A percentile compares a stretch with the other conserved stretches of the same genome.
Evolutionary conservation across 2,888 invertebrate species (phyloP).

Genomic region (Cephonodes hylas): DNA sequence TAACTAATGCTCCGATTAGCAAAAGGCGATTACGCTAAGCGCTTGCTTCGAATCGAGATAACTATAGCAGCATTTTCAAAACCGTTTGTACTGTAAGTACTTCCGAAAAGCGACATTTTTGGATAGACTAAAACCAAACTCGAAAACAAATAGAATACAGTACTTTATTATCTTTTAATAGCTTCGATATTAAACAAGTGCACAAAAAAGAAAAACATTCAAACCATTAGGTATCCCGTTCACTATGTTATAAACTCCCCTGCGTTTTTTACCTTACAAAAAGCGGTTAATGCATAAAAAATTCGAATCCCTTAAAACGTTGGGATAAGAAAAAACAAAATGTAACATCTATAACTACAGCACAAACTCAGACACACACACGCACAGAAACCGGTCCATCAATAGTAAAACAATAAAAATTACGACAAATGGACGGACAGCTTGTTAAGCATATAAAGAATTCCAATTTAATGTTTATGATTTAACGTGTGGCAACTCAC

Average conservation of each 20-base stretch:
- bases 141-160: not conserved
- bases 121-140: no score
- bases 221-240: not conserved
- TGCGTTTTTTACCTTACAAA: not conserved
- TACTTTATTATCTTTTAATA: no score
- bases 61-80: no score
- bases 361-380: not conserved
- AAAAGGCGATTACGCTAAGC: no score
- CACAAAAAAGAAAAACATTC: not conserved
- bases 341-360: not conserved
- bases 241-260: not conserved
- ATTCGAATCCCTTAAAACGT: not conserved
- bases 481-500: conserved; percentile 18
- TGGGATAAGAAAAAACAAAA: not conserved
- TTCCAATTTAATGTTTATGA: conserved; percentile 17
- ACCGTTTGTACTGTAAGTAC: no score
- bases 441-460: conserved; percentile 19
- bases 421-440: conserved; percentile 19
- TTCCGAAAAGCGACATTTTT: no score
- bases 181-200: no score
- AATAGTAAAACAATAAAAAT: conserved; percentile 12
- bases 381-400: conserved; percentile 1
- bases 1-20: no score
- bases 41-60: no score
- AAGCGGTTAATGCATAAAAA: not conserved